Conservation (phyloP, 2,888 invertebrate species). For the Crossocerus cetratus region DNA sequence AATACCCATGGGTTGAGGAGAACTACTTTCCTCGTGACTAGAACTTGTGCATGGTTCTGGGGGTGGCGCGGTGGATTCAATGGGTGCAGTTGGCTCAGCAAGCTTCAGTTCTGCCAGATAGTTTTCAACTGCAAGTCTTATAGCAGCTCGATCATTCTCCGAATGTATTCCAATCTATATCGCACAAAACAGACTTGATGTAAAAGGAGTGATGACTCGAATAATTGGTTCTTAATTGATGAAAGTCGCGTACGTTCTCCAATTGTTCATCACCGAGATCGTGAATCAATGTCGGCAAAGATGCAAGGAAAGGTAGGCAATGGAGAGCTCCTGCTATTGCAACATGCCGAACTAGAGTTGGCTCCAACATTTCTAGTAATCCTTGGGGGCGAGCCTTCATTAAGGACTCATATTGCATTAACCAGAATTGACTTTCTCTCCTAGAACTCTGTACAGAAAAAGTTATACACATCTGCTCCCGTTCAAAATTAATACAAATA, state of each 20-base stretch:
- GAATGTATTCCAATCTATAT: conserved; percentile 71
- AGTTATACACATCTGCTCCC: conserved; percentile 5
- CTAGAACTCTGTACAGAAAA: conserved; percentile 47
- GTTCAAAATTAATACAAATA: background rate
- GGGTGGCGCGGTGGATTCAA: conserved; percentile 66
- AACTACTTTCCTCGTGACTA: conserved; percentile 62
- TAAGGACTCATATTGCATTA: conserved; percentile 89
- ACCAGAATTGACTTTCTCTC: conserved; percentile 81
- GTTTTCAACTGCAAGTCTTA: conserved; percentile 81
- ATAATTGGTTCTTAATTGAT: background rate
- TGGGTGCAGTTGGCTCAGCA: conserved; percentile 48
- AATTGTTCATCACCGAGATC: conserved; percentile 80
- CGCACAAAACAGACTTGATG: conserved; percentile 5
- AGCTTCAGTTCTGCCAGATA: conserved; percentile 77
- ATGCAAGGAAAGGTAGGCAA: conserved; percentile 86
- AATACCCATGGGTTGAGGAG: conserved; percentile 69
- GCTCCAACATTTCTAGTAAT: conserved; percentile 83
- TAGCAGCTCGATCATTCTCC: conserved; percentile 79
- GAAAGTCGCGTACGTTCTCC: conserved; percentile 72
- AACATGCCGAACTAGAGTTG: conserved; percentile 83
- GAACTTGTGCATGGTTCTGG: conserved; percentile 70
- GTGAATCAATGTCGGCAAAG: conserved; percentile 75
- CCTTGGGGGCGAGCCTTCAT: conserved; percentile 86
- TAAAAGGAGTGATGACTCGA: background rate
- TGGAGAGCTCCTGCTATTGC: conserved; percentile 86